These are phyloP conservation scores for Cataglyphis altisquamis DNA, from an alignment of 2,888 invertebrate species.

Conservation along the genomic window DNA sequence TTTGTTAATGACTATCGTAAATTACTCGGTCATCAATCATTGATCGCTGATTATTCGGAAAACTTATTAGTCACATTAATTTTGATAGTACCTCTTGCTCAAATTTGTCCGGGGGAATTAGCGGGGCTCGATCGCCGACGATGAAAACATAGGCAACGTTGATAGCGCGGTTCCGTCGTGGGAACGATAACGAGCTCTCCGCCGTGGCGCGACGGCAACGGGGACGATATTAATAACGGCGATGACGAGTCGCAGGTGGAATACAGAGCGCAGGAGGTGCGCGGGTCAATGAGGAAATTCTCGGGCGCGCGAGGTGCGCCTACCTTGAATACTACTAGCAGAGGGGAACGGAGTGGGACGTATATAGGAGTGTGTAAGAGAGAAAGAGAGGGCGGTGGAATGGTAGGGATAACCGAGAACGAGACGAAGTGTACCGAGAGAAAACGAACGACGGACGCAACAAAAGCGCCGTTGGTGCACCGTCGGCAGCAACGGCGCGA, in stretches of 20 bases:
- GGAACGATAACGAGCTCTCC: constrained; percentile 62
- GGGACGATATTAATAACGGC: constrained; percentile 64
- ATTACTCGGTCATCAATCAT: neutral
- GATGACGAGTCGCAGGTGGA: constrained; percentile 63
- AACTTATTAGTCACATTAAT: neutral
- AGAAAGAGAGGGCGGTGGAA: constrained; percentile 1
- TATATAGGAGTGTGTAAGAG: neutral
- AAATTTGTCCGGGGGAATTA: neutral
- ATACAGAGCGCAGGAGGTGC: constrained; percentile 59
- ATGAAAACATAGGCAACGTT: constrained; percentile 63
- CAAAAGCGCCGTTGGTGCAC: constrained; percentile 22
- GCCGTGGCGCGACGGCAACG: constrained; percentile 45
- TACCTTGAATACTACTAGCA: constrained; percentile 58
- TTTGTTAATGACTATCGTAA: neutral
- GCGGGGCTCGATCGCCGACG: constrained; percentile 31
- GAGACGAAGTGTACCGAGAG: constrained; percentile 20
- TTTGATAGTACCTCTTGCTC: neutral
- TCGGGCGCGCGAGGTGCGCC: constrained; percentile 61
- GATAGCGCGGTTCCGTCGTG: constrained; percentile 58
- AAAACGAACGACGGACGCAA: constrained; percentile 34
- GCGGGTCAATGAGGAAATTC: constrained; percentile 68
- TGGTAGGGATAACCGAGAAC: constrained; percentile 13
- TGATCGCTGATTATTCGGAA: no score
- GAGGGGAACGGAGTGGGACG: constrained; percentile 6
- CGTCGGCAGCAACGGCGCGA: no score